Base-by-base conservation (phyloP, 2,113 vertebrate species). In the Oncorhynchus mykiss region DNA sequence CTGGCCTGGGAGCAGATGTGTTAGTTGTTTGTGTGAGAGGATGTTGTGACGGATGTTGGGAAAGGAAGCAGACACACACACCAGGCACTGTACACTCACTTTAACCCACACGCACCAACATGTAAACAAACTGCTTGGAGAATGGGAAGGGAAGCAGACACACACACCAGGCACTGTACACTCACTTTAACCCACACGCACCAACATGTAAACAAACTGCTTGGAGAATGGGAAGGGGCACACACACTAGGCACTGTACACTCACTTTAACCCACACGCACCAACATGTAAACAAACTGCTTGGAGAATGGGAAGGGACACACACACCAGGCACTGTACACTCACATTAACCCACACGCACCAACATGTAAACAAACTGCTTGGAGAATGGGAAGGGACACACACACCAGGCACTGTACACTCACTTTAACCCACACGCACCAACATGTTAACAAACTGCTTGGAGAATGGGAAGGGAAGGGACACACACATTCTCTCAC, bases 21-120 rank as follows among this genome's bases (percentile, higher is more conserved):
- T 72, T 73, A 83, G 72, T 79, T 86, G 70, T 80, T 80, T 82
- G 80, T 76, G 73, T 76, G 75, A 11, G 54, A 66, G 77, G 76
- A 65, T 71, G 74, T 67, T 34, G 64, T 65, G 48, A 34, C 65
- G 79, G 70, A 49, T 82, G 73, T 78, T 78, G 72, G 79, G 76
- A 77, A 75, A 74, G 45, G 70, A 71, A 78, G 75, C 70, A 31
- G 4, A 31, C 20, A 57, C 51, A 25, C 16, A 60, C 31, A 31
- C 59, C 62, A 45, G n/a, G 65, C 64, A 49, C 54, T 34, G 31
- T 34, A 73, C 64, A 72, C 54, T 51, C 14, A 51, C 6, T 34
- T 34, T 34, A 34, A 49, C 34, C 48, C 49, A 29, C 22, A 49
- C 45, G 65, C 8, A 70, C 54, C 31, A 6, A 9, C 12, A 18